Base-by-base conservation (phyloP, 2,797 vertebrate genomes). In the Cyprinella venusta region DNA sequence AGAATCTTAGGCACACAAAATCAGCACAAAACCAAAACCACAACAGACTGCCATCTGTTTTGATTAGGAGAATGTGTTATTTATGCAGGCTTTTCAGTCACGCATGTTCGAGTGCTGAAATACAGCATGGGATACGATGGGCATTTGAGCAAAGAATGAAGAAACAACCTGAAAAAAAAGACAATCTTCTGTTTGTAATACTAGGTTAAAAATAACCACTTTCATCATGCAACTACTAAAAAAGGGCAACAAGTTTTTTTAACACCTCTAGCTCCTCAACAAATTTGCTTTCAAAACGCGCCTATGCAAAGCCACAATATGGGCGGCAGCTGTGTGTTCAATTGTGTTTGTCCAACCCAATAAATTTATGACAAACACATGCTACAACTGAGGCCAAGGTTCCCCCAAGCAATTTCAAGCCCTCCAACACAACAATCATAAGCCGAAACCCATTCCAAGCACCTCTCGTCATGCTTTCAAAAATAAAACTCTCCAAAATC, bases 1-100 rank as follows among this genome's bases (percentile, higher is more conserved):
- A 81, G 80, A 86, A 86, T 86, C 69, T 72, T 78, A 59, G 80
- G 70, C 84, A 77, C 52, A 64, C 38, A 86, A 70, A 69, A 76
- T 54, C 76, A 84, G 71, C 69, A 87, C 72, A 84, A 83, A 80
- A 77, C 59, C 56, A 40, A 84, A 83, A 71, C 72, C 76, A 76
- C 68, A 87, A 85, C 30, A 75, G 8, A 68, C 76, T 61, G 70
- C 33, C 82, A 75, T 59, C 56, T 78, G 71, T 67, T 85, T 78
- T 74, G 74, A 86, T 71, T 79, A 81, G 64, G 33, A 56, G 68
- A 59, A 75, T 30, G 65, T 81, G 84, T 87, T 79, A 78, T 79
- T 82, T 72, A 82, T 15, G 40, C 24, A 67, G 68, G 68, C 45
- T 80, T 65, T 67, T 21, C 26, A 69, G 64, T 74, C 76, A 86